These are phyloP conservation scores for Oeneis ivallda DNA, from an alignment of 2,888 invertebrate species.

Conservation along the genomic window DNA sequence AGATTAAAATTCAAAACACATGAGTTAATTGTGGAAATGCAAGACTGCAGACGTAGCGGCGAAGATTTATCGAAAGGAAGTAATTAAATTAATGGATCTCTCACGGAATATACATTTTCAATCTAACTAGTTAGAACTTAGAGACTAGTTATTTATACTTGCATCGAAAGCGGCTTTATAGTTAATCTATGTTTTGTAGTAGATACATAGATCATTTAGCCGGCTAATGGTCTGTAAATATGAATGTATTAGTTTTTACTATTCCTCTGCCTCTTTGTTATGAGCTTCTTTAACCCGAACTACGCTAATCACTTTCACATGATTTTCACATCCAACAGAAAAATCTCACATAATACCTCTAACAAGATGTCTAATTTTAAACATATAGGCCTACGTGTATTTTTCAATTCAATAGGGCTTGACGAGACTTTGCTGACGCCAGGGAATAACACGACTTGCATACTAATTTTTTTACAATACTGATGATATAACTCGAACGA, in stretches of 20 bases:
- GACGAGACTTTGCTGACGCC: slow-evolving; percentile 57
- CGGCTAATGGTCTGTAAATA: slow-evolving; percentile 9
- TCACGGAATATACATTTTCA: slow-evolving; percentile 3
- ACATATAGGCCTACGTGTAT: slow-evolving; percentile 47
- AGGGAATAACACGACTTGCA: slow-evolving; percentile 64
- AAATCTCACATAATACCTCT: slow-evolving; percentile 27
- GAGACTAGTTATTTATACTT: slow-evolving; percentile 4
- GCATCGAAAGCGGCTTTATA: not conserved
- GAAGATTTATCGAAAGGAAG: slow-evolving; percentile 9
- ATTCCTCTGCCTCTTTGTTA: slow-evolving; percentile 4
- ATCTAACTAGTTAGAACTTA: not conserved
- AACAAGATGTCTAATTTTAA: slow-evolving; percentile 28
- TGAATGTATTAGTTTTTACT: slow-evolving; percentile 8
- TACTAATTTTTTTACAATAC: slow-evolving; percentile 66
- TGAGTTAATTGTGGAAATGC: not conserved
- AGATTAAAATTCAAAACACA: not conserved
- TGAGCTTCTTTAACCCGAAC: not conserved
- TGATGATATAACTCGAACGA: slow-evolving; percentile 50
- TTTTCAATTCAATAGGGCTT: slow-evolving; percentile 64
- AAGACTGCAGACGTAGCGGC: slow-evolving; percentile 1
- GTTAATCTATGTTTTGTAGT: slow-evolving; percentile 2
- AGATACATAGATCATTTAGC: slow-evolving; percentile 10
- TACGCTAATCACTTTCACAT: slow-evolving; percentile 16
- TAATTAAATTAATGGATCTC: slow-evolving; percentile 12
- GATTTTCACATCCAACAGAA: slow-evolving; percentile 11